Evolutionary conservation across 2,888 invertebrate genomes (phyloP).

Genomic region (Poecilus cupreus): DNA sequence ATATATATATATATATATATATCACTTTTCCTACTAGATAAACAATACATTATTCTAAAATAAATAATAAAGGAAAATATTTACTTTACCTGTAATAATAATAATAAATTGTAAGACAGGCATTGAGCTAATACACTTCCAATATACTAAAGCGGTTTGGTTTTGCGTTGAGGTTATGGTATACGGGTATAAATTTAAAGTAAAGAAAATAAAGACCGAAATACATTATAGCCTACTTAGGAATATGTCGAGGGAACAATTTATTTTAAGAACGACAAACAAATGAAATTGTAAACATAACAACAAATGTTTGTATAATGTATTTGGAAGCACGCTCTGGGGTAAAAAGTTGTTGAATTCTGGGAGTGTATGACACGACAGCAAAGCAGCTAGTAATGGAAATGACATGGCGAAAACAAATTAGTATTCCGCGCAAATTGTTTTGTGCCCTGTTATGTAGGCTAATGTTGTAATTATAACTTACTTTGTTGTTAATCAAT

Average conservation of each 20-base stretch:
- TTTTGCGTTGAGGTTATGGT: no score
- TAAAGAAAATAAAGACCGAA: no score
- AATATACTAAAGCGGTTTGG: no score
- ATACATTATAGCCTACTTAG: no score
- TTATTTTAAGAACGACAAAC: neutral
- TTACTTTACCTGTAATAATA: no score
- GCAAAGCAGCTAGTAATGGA: constrained; percentile 29
- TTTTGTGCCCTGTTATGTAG: constrained; percentile 42
- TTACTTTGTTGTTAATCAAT: constrained; percentile 45
- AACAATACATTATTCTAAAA: no score
- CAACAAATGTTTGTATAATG: constrained; percentile 2
- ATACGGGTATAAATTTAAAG: no score
- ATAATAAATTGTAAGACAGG: no score
- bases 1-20: no score
- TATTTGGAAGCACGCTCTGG: constrained; percentile 24
- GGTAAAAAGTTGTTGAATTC: constrained; percentile 40
- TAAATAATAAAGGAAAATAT: no score
- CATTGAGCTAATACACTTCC: no score
- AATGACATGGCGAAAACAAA: constrained; percentile 44
- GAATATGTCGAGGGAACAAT: neutral
- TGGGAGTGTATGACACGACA: constrained; percentile 25
- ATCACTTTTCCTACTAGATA: no score
- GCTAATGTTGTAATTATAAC: constrained; percentile 47
- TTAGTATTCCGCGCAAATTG: constrained; percentile 47
- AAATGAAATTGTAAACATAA: constrained; percentile 2